Evolutionary conservation across 1,140 invertebrate species (phyloP), one percentile per base, ranked within the genome.

Genomic region (Pinna nobilis): DNA sequence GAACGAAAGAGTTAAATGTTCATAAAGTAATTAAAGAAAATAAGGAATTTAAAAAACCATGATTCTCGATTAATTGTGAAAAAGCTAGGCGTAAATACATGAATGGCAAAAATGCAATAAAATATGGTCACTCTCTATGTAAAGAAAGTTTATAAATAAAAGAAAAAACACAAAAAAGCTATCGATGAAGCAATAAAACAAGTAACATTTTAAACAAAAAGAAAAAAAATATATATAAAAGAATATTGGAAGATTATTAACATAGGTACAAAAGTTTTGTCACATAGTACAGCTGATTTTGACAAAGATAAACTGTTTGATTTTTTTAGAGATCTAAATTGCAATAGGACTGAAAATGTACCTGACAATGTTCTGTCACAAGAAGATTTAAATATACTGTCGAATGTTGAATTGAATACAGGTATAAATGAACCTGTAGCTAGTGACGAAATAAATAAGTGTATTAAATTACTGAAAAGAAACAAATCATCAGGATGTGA

Each of bases 211-310:
- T 3, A 60, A 30, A 60, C 39, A 35, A 5, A 32, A 5, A 20
- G 32, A 5, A 60, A 60, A 37, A 11, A 23, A 30, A 33, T 23
- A 37, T 37, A 60, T 28, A 30, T 18, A 60, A 60, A 60, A 60
- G 57, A 60, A 37, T 60, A 30, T 20, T 60, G 57, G 57, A 37
- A 60, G 20, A 60, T 60, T 60, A 37, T 60, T 18, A 60, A 28
- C 20, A 37, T 20, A 37, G 57, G 32, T n/a, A 23, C 39, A 44
- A 44, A 60, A n/a, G n/a, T n/a, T n/a, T n/a, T n/a, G 57, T 37
- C 33, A 60, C 33, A 32, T n/a, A 13, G 39, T 5, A 60, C 3
- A 13, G 23, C 32, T 28, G 32, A 60, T 60, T 37, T 60, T 37
- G 25, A 18, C 39, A 60, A 37, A 11, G 57, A 60, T 60, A 20